phyloP scores from a whole-genome alignment of 2,797 vertebrate species.

The Falco biarmicus region DNA sequence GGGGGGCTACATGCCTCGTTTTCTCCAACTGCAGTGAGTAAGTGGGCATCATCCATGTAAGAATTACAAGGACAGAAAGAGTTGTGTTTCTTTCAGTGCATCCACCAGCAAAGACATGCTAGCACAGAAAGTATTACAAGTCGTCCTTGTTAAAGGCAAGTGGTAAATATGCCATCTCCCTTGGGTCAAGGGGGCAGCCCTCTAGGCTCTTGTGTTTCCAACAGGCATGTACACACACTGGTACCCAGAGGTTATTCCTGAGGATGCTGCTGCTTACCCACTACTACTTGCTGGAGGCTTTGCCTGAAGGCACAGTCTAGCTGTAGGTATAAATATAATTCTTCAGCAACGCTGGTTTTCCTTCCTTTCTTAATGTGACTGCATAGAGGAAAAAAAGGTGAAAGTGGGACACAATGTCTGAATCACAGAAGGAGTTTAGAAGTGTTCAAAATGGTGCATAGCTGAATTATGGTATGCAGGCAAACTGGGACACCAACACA shows the following conservation, averaged over 20 bases:
- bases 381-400: not conserved
- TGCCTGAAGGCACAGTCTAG: not conserved
- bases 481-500: not conserved
- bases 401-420: constrained; percentile 19
- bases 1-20: not conserved
- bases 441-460: constrained; percentile 1
- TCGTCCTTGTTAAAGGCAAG: not conserved
- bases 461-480: not conserved
- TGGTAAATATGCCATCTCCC: not conserved
- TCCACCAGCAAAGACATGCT: not conserved
- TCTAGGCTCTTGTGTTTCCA: not conserved
- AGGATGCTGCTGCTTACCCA: not conserved
- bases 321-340: constrained; percentile 11
- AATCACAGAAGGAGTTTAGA: constrained; percentile 8
- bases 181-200: not conserved
- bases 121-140: not conserved
- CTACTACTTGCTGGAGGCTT: not conserved
- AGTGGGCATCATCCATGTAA: not conserved
- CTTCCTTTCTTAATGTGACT: constrained; percentile 2
- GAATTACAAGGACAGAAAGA: not conserved
- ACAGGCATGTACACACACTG: fast-evolving
- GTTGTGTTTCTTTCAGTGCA: not conserved
- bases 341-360: not conserved
- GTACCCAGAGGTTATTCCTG: not conserved
- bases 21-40: not conserved